Conservation (phyloP, 2,797 vertebrate genomes). For the Enteromius fasciolatus region DNA sequence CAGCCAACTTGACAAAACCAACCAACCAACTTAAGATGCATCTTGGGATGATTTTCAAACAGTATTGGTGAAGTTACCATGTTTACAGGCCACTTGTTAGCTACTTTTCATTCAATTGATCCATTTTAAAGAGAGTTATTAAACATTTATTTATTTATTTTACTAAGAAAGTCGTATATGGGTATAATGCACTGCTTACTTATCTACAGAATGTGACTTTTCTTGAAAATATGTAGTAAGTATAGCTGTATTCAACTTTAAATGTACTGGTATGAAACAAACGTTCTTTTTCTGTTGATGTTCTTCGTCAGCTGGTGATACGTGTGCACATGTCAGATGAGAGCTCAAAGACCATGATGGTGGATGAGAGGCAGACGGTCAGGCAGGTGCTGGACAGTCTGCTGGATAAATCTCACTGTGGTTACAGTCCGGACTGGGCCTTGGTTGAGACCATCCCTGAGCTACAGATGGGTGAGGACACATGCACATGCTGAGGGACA, state of each 20-base stretch:
- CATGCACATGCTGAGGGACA: not conserved
- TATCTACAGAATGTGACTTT: not conserved
- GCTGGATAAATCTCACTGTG: slow-evolving; percentile 97
- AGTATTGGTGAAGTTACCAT: not conserved
- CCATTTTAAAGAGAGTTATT: not conserved
- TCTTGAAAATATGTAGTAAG: not conserved
- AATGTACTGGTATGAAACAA: not conserved
- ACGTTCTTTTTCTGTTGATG: not conserved
- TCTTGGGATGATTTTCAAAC: not conserved
- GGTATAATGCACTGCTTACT: not conserved
- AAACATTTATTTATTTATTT: not conserved
- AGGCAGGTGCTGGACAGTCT: slow-evolving; percentile 96
- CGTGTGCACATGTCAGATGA: slow-evolving; percentile 97
- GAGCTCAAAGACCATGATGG: slow-evolving; percentile 99
- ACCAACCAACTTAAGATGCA: not conserved
- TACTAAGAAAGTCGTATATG: not conserved
- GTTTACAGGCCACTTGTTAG: not conserved
- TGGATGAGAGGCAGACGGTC: slow-evolving; percentile 96
- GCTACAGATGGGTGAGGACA: slow-evolving; percentile 91
- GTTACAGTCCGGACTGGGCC: slow-evolving; percentile 96
- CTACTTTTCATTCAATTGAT: not conserved
- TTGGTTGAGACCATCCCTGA: slow-evolving; percentile 94
- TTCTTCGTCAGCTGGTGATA: slow-evolving; percentile 87
- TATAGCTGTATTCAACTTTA: not conserved
- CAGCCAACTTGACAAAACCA: not conserved